These are phyloP conservation scores for Drosophila serrata DNA, from an alignment of 1,140 invertebrate species.

Conservation along the genomic window DNA sequence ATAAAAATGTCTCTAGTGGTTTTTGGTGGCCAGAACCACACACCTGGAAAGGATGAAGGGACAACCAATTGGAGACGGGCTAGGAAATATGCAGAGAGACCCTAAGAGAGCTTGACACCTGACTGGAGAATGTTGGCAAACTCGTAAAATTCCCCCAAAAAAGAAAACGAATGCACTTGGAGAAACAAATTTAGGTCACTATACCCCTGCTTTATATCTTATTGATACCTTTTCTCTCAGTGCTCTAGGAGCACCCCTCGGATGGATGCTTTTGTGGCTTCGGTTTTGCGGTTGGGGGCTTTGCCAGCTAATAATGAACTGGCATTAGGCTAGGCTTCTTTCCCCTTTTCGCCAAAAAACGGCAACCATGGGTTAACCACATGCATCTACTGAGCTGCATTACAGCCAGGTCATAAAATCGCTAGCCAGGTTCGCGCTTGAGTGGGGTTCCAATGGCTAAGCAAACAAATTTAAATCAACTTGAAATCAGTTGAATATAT, in stretches of 20 bases:
- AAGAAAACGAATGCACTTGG: constrained; percentile 15
- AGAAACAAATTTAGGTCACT: too few species aligned
- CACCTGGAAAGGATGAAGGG: neutral
- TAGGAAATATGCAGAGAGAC: constrained; percentile 17
- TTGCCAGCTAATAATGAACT: constrained; percentile 45
- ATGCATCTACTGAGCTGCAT: constrained; percentile 40
- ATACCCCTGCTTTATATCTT: too few species aligned
- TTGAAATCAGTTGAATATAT: neutral
- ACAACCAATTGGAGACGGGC: neutral
- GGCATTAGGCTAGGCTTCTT: constrained; percentile 17
- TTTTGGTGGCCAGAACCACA: constrained; percentile 24
- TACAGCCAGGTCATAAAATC: constrained; percentile 36
- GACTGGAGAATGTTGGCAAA: constrained; percentile 49
- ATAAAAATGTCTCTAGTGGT: constrained; percentile 76
- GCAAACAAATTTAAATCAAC: neutral
- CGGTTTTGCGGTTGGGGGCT: constrained; percentile 22
- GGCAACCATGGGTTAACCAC: constrained; percentile 23
- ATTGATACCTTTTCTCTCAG: neutral
- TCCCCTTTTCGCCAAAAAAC: neutral
- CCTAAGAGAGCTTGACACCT: constrained; percentile 65
- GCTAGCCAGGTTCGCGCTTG: constrained; percentile 2
- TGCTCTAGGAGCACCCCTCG: neutral
- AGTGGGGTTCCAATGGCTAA: neutral
- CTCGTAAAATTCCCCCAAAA: constrained; percentile 49
- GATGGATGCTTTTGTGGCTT: constrained; percentile 34